Base-by-base conservation (phyloP, 2,888 invertebrate species). In the Nomada flava region DNA sequence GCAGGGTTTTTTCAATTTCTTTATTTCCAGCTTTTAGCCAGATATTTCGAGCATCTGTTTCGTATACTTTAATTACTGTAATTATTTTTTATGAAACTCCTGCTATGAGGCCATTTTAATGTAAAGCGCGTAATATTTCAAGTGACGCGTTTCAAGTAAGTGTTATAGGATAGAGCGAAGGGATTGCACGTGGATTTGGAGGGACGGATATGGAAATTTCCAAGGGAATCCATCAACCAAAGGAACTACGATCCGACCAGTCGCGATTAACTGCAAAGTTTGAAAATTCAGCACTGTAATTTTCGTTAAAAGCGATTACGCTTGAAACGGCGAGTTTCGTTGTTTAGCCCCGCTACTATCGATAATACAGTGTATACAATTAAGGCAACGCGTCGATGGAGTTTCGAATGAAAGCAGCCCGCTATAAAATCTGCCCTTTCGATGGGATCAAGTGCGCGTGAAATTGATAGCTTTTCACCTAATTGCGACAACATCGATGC, bases 381-480 rank as follows among this genome's bases (percentile, higher is more conserved):
- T 65, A 70, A 53, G 29, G 47, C 23, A 26, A 65, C 59, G 20
- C 26, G 59, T 76, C 29, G 52, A 53, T 23, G 69, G 52, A 55
- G 60, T 53, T 60, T 44, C 20, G 65, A 53, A 55, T 55, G 52
- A 63, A 63, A 70, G 62, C 62, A 62, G 20, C 26, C 13, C 13
- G 42, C 55, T 42, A 55, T 62, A 76, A 79, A 79, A 79, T 76
- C 63, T 44, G 42, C 55, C 63, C 73, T 76, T 69, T 69, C 57
- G 53, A 50, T n/a, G 36, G 52, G 29, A 15, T 18, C 79, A 69
- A 81, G 79, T 53, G 79, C 29, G 65, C 65, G 53, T 68, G 60
- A 59, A 81, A 79, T 80, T 69, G 73, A 69, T 69, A 81, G 72
- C 73, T 79, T 79, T 69, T 53, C 64, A 63, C 63, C 79, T 79